Evolutionary conservation across 2,113 vertebrate genomes (phyloP), one percentile per base, ranked within the genome.

Genomic region (Eclectus roratus): DNA sequence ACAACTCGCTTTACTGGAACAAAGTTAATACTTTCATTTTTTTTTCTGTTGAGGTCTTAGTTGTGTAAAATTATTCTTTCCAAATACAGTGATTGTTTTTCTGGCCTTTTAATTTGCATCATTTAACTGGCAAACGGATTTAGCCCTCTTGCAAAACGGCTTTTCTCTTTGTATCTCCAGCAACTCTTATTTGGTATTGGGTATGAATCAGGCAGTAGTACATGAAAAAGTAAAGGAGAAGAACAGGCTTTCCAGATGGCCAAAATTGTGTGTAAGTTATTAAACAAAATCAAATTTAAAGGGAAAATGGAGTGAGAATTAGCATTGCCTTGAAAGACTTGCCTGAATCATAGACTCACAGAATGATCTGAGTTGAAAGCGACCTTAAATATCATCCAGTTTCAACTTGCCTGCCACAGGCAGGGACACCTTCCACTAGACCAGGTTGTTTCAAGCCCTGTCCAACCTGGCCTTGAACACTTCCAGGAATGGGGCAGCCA

Each of bases 41-140:
- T 35, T 33, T 44, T 55, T 39, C 29, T 56, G 1, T 55, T n/a
- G 53, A 72, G n/a, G 50, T 49, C 53, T 73, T 52, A 47, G 80
- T 64, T 85, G 84, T 88, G 85, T 78, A 73, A 88, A 88, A 82
- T 81, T 58, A 13, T 81, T 60, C 76, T 91, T 91, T 82, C 85
- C 88, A 82, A 89, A 91, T 49, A 31, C 88, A 91, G 71, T 3
- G 44, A n/a, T 85, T 91, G 80, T 78, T 78, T 93, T 73, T 35
- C 66, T 81, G 88, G 85, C 88, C 91, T 91, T 95, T 91, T 35
- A 64, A 82, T 95, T 95, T 53, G 76, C 39, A 47, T 20, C 47
- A 73, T 65, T 69, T n/a, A 58, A 46, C 63, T 56, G 88, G 73
- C 64, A 56, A 53, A 47, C 21, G 5, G 52, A 55, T 72, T 33